phyloP scores from a whole-genome alignment of 2,113 vertebrate genomes.

The Eudyptes chrysolophus region DNA sequence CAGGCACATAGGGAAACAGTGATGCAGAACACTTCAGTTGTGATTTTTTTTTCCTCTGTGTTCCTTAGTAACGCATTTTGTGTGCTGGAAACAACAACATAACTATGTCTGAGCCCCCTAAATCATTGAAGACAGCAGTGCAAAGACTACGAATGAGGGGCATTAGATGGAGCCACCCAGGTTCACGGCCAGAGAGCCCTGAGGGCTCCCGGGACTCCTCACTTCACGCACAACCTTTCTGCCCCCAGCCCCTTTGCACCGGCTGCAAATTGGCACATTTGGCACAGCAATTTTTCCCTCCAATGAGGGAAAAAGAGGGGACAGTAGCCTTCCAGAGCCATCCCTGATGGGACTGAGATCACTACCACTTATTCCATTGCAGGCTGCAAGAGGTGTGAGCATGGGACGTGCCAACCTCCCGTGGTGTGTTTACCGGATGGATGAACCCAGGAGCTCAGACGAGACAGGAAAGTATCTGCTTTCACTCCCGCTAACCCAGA shows the following conservation, averaged over 20 bases:
- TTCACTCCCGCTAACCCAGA: neutral
- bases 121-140: neutral
- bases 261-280: neutral
- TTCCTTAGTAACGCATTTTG: neutral
- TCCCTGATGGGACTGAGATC: neutral
- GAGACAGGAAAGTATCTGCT: neutral
- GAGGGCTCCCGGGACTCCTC: neutral
- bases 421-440: neutral
- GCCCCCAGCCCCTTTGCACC: neutral
- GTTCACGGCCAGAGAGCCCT: neutral
- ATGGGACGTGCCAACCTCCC: neutral
- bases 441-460: constrained; percentile 14
- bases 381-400: neutral
- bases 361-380: neutral
- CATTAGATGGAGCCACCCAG: neutral
- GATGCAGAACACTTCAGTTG: neutral
- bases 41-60: neutral
- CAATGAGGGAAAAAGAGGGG: neutral
- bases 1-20: neutral
- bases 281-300: too few relatives aligned
- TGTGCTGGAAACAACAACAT: neutral
- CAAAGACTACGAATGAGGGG: neutral
- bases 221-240: neutral
- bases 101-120: neutral
- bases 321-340: neutral